phyloP scores from a whole-genome alignment of 2,888 invertebrate species.

The Caenorhabditis macrosperma region DNA sequence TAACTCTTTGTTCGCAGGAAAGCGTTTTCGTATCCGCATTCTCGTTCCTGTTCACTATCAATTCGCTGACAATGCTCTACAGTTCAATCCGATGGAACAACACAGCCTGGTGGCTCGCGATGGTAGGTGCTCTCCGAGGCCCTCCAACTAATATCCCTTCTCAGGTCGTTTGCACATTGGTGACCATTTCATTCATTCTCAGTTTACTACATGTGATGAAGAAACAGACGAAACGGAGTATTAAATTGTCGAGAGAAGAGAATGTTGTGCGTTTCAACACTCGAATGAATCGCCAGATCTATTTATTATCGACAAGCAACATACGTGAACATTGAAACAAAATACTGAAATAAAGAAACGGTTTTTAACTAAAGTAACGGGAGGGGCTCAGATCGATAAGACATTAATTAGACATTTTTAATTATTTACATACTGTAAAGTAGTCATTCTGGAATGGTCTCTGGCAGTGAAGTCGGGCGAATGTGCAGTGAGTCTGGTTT shows the following conservation, averaged over 20 bases:
- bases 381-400: constrained; percentile 1
- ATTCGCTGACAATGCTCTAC: constrained; percentile 64
- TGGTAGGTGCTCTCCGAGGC: constrained; percentile 10
- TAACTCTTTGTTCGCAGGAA: constrained; percentile 41
- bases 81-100: constrained; percentile 63
- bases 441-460: constrained; percentile 25
- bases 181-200: constrained; percentile 32
- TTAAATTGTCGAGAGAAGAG: constrained; percentile 17
- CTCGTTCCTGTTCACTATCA: constrained; percentile 58
- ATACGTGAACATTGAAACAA: background rate
- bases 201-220: constrained; percentile 32
- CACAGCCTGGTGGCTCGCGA: constrained; percentile 58
- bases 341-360: background rate
- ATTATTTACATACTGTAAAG: background rate
- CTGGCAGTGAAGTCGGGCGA: constrained; percentile 20
- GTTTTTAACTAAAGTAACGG: too few relatives aligned
- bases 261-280: constrained; percentile 47
- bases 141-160: too few relatives aligned
- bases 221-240: constrained; percentile 44
- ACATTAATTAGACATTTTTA: background rate
- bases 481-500: constrained; percentile 2
- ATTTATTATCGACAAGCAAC: background rate
- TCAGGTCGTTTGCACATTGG: constrained; percentile 40
- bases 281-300: constrained; percentile 31
- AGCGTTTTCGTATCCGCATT: constrained; percentile 51